Percentiles rank a stretch among this genome's conserved stretches.
Evolutionary conservation across 2,888 invertebrate genomes (phyloP).

Genomic region (Lepetodrilus schrolli): DNA sequence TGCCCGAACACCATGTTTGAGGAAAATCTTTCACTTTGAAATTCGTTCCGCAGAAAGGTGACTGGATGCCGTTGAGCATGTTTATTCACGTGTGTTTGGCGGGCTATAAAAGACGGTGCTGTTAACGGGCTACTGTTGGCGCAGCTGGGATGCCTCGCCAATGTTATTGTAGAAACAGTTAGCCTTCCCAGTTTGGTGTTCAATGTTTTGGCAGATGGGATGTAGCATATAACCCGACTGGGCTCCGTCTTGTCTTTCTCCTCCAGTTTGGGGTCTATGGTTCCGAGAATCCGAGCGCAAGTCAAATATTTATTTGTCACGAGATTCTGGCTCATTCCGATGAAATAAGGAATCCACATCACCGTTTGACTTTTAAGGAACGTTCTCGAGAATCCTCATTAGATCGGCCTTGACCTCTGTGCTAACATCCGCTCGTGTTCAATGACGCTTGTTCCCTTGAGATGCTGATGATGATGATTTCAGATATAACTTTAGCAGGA

Average conservation of each 20-base stretch:
- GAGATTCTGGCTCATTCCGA: conserved; percentile 23
- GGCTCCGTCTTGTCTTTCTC: conserved; percentile 21
- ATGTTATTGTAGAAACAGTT: conserved; percentile 25
- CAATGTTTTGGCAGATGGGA: conserved; percentile 22
- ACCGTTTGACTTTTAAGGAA: conserved; percentile 20
- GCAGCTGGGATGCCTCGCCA: not conserved
- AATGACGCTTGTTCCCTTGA: no score
- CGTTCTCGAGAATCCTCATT: conserved; percentile 2
- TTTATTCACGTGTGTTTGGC: conserved; percentile 13
- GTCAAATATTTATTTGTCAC: conserved; percentile 26
- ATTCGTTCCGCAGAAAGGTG: not conserved
- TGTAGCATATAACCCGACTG: not conserved
- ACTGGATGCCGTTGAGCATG: conserved; percentile 5
- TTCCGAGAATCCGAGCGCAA: conserved; percentile 15
- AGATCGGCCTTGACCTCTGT: no score
- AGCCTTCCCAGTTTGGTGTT: conserved; percentile 20
- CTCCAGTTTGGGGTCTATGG: not conserved
- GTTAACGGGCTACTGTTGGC: not conserved
- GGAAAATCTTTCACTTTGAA: conserved; percentile 16
- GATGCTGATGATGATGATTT: no score
- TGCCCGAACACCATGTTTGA: not conserved
- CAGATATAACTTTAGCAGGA: no score
- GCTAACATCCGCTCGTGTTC: no score
- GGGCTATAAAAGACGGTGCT: conserved; percentile 9
- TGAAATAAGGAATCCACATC: not conserved